Evolutionary conservation across 1,140 invertebrate genomes (phyloP), one percentile per base, ranked within the genome.

Genomic region (Calosoma granatense): DNA sequence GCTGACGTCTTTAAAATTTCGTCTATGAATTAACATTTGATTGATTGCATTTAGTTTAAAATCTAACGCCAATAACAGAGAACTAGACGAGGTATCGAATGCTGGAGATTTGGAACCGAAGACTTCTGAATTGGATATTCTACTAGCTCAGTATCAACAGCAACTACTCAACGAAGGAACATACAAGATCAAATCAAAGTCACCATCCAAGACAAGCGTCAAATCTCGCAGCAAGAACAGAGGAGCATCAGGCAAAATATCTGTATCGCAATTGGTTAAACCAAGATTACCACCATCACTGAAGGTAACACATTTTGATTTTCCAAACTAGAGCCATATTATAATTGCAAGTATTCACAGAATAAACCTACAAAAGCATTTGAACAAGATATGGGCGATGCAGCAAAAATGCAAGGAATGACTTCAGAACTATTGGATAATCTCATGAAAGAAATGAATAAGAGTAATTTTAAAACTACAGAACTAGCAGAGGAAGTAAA

Each of bases 231-330:
- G 9, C 3, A 47, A 47, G 17, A 9, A 6, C 15, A 47, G 17
- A 47, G 3, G 17, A 12, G 15, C 3, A 4, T 9, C 41, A 17
- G 3, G 4, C 9, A 9, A 17, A 12, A 11, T 47, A 12, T 4
- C 6, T 17, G 3, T 17, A 6, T 4, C 6, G 3, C 41, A 47
- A 4, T 17, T 47, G 17, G 3, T 47, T 4, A 9, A 47, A 47
- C 41, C 41, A 47, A 47, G 15, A 47, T 47, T 47, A 47, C 41
- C 41, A 12, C 41, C 41, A 47, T 47, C 41, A 17, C 15, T 47
- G 9, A 47, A 47, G 17, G 41, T 47, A 47, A 47, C 9, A 12
- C 26, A 36, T 36, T 9, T 36, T 36, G 6, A 36, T 36, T 36
- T 9, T 36, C n/a, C n/a, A n/a, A 30, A 30, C 26, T 6, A 30